These are phyloP conservation scores for Carpatolechia fugitivella DNA, from an alignment of 2,888 invertebrate genomes.

Conservation along the genomic window DNA sequence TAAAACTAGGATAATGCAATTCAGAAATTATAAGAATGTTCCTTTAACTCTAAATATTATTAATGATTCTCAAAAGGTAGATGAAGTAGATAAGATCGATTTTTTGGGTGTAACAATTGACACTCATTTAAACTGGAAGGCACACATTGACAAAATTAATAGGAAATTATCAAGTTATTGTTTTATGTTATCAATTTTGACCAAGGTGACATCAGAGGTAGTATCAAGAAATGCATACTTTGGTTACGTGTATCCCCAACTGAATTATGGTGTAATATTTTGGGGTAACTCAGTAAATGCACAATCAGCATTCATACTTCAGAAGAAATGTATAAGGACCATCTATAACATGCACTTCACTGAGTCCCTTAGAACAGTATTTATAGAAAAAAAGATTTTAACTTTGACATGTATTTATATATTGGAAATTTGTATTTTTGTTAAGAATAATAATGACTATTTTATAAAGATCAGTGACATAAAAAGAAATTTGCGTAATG, in stretches of 20 bases:
- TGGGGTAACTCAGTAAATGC: not conserved
- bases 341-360: not conserved
- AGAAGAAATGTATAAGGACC: not conserved
- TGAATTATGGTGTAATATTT: not conserved
- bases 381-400: not conserved
- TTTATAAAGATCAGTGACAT: no score
- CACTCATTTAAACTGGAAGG: not conserved
- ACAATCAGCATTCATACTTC: not conserved
- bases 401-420: not conserved
- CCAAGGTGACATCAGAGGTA: not conserved
- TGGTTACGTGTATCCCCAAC: not conserved
- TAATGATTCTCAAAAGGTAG: not conserved
- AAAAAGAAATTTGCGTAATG: no score
- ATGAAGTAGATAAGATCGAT: not conserved
- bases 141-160: not conserved
- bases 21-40: not conserved
- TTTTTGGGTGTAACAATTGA: not conserved
- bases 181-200: not conserved
- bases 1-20: not conserved
- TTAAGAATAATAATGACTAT: no score
- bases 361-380: not conserved
- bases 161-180: not conserved
- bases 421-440: no score
- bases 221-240: not conserved
- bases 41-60: not conserved